Percentiles rank a stretch among this genome's conserved stretches.
These are phyloP conservation scores for Fragum whitleyi DNA, from an alignment of 2,888 invertebrate species.

Conservation along the genomic window DNA sequence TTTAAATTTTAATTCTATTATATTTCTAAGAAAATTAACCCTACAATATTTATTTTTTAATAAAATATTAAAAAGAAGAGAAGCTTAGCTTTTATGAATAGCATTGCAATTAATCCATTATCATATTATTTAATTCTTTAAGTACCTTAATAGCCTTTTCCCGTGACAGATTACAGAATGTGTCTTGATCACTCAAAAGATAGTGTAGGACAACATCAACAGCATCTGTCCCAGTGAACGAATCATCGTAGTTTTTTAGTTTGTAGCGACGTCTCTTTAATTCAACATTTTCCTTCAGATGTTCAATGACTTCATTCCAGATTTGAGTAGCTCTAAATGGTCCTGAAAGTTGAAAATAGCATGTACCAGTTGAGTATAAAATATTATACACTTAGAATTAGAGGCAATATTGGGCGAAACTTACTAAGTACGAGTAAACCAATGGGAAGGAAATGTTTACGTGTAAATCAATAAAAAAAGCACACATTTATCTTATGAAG, in stretches of 20 bases:
- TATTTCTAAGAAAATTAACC: too few species aligned
- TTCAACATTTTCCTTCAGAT: constrained; percentile 80
- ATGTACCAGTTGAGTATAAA: not conserved
- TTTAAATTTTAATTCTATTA: too few species aligned
- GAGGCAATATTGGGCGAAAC: too few species aligned
- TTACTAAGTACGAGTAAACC: too few species aligned
- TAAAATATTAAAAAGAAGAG: too few species aligned
- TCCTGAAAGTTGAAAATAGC: constrained; percentile 63
- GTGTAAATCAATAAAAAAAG: too few species aligned
- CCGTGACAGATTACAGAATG: constrained; percentile 78
- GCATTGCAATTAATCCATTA: too few species aligned
- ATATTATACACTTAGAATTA: not conserved
- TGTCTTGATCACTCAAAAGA: constrained; percentile 77
- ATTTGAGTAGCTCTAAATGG: constrained; percentile 83
- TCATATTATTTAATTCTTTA: too few species aligned
- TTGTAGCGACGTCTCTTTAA: constrained; percentile 79
- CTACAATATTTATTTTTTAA: too few species aligned
- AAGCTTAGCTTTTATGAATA: too few species aligned
- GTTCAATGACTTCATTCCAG: constrained; percentile 83
- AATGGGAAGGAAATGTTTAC: too few species aligned
- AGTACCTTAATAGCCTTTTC: constrained; percentile 82
- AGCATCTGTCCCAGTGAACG: constrained; percentile 83
- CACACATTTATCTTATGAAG: too few species aligned
- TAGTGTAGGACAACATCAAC: constrained; percentile 82
- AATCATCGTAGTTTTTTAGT: constrained; percentile 79